Conservation (phyloP, 2,888 invertebrate genomes). For the Drosophila neotestacea region DNA sequence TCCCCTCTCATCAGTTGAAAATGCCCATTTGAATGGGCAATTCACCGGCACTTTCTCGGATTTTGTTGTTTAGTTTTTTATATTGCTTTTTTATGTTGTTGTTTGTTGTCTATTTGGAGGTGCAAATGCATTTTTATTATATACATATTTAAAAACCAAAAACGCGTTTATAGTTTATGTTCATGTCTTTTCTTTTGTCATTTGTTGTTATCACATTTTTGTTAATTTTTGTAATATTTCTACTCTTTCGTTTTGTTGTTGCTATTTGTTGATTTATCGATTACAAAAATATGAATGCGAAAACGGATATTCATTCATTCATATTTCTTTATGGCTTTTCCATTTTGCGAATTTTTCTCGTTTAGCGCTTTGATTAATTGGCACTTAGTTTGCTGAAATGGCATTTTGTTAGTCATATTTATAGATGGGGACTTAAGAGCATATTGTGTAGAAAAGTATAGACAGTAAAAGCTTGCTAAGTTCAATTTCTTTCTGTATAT, state of each 20-base stretch:
- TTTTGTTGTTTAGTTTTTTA: constrained; percentile 33
- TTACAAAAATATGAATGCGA: constrained; percentile 24
- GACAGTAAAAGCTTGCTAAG: background rate
- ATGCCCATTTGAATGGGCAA: constrained; percentile 21
- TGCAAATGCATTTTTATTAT: constrained; percentile 69
- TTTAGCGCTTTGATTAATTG: constrained; percentile 63
- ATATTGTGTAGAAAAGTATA: constrained; percentile 1
- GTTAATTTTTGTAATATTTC: constrained; percentile 37
- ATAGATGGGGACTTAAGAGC: constrained; percentile 5
- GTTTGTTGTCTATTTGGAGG: constrained; percentile 33
- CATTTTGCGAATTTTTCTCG: constrained; percentile 27
- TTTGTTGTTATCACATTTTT: constrained; percentile 35
- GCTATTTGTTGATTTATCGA: constrained; percentile 53
- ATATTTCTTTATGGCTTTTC: constrained; percentile 44
- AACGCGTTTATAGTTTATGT: constrained; percentile 22
- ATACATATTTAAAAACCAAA: constrained; percentile 50
- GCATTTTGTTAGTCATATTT: constrained; percentile 15
- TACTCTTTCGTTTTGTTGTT: constrained; percentile 9
- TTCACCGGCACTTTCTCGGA: constrained; percentile 23
- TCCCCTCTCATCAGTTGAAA: background rate
- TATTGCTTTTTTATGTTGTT: background rate
- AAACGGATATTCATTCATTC: constrained; percentile 4
- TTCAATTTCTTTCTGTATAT: background rate
- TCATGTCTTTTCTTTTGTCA: constrained; percentile 9
- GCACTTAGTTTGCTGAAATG: constrained; percentile 42